Percentiles rank a stretch among this genome's conserved stretches.
phyloP scores from a whole-genome alignment of 2,113 vertebrate genomes.

The Ranitomeya variabilis region DNA sequence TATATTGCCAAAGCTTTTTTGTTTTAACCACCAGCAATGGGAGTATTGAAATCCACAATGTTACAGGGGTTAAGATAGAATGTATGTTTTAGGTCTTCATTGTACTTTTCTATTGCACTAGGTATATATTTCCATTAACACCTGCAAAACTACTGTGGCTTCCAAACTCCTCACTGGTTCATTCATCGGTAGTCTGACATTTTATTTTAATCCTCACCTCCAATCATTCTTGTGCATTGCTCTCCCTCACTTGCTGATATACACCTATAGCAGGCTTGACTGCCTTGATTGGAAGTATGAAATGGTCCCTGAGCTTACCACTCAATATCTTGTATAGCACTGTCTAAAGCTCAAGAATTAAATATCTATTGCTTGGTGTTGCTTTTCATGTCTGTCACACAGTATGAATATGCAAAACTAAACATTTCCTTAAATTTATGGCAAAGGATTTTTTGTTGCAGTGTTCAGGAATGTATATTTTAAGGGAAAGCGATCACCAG shows the following conservation, averaged over 20 bases:
- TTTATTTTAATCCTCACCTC: neutral
- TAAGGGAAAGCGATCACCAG: conserved; percentile 67
- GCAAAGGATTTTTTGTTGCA: conserved; percentile 24
- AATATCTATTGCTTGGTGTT: neutral
- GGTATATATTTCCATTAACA: neutral
- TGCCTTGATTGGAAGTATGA: neutral
- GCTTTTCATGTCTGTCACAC: conserved; percentile 8
- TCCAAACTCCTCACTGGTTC: neutral
- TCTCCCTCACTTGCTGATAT: neutral
- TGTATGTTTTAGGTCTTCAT: neutral
- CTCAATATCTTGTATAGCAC: conserved; percentile 2
- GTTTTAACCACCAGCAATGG: neutral
- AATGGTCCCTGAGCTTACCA: conserved; percentile 50
- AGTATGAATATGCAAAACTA: conserved; percentile 34
- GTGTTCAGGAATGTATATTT: conserved; percentile 55
- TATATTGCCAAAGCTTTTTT: neutral
- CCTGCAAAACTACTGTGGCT: neutral
- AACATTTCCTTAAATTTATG: neutral
- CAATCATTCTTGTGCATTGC: neutral
- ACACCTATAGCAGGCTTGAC: neutral
- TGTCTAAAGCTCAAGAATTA: neutral
- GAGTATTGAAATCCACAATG: neutral
- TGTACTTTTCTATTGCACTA: neutral
- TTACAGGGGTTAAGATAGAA: neutral
- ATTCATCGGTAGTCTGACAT: neutral